These are phyloP conservation scores for Galerucella calmariensis DNA, from an alignment of 2,888 invertebrate genomes.

Conservation along the genomic window DNA sequence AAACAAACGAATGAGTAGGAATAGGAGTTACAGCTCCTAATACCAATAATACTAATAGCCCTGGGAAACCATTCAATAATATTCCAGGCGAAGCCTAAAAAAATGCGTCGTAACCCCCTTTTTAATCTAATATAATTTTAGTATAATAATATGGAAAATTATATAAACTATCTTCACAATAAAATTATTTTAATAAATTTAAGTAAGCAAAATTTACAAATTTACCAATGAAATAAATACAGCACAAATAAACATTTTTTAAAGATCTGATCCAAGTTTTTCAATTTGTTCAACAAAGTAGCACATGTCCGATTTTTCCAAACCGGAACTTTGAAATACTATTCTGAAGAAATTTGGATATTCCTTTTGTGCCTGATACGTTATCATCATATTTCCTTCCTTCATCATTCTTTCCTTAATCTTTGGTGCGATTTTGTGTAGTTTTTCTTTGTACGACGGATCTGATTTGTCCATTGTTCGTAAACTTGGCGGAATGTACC, in stretches of 20 bases:
- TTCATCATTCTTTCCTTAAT: conserved; percentile 97
- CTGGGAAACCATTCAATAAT: no score
- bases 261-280: conserved; percentile 72
- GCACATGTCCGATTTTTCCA: conserved; percentile 85
- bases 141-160: neutral
- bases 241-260: conserved; percentile 11
- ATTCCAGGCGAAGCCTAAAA: no score
- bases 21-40: no score
- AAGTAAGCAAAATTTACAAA: neutral
- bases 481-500: conserved; percentile 89
- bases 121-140: no score
- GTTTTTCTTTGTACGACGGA: conserved; percentile 71
- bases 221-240: neutral
- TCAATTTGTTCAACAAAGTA: conserved; percentile 91
- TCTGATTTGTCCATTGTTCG: conserved; percentile 65
- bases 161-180: neutral
- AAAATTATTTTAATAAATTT: neutral
- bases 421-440: conserved; percentile 88
- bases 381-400: conserved; percentile 94
- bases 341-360: conserved; percentile 95
- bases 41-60: no score
- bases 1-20: no score
- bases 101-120: no score
- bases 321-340: conserved; percentile 90
- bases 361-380: conserved; percentile 89